These are phyloP conservation scores for Rhinopomastus cyanomelas DNA, from an alignment of 2,113 vertebrate species.

Conservation along the genomic window DNA sequence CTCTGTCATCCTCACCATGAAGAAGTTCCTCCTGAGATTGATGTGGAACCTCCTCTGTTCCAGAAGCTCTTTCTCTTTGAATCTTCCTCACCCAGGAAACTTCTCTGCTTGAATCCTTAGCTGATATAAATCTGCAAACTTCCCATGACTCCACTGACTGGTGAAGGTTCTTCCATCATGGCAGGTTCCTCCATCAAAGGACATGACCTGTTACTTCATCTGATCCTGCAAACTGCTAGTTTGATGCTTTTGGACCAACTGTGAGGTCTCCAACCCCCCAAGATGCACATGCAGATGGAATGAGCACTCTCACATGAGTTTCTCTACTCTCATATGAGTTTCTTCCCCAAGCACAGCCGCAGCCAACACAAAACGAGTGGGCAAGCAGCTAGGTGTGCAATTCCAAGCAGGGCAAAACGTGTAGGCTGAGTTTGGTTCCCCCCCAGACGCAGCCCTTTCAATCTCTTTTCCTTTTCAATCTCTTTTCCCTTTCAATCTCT, in stretches of 20 bases:
- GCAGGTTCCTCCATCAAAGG: slow-evolving; percentile 27
- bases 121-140: slow-evolving; percentile 54
- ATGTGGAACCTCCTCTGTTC: no score
- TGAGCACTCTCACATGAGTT: slow-evolving; percentile 23
- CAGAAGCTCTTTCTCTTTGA: slow-evolving; percentile 37
- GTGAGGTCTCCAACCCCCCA: slow-evolving; percentile 47
- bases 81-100: slow-evolving; percentile 61
- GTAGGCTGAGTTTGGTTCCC: slow-evolving; percentile 34
- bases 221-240: neutral
- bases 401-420: neutral
- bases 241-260: slow-evolving; percentile 35
- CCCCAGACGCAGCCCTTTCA: neutral
- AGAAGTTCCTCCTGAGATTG: no score
- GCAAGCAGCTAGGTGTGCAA: slow-evolving; percentile 34
- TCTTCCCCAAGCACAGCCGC: neutral
- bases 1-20: no score
- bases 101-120: slow-evolving; percentile 45
- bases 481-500: neutral
- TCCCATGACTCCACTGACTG: slow-evolving; percentile 29
- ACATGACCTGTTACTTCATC: slow-evolving; percentile 14
- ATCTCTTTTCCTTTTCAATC: neutral
- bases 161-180: no score
- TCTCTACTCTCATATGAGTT: slow-evolving; percentile 36
- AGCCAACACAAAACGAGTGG: slow-evolving; percentile 39
- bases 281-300: neutral